Percentiles rank a stretch among this genome's conserved stretches.
phyloP scores from a whole-genome alignment of 2,888 invertebrate species.

The Chouioia cunea region DNA sequence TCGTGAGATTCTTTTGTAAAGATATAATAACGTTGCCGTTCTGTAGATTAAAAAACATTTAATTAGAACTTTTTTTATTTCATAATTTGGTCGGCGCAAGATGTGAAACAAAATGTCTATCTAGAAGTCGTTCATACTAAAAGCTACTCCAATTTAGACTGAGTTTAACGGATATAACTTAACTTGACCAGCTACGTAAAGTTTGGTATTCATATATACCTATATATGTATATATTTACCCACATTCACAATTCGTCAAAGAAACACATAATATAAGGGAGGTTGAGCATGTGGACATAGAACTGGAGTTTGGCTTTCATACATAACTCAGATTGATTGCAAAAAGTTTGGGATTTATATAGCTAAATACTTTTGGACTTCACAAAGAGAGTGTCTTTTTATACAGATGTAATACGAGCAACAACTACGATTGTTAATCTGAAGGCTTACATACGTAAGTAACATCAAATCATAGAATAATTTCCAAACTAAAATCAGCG shows the following conservation, averaged over 20 bases:
- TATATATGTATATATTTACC: too few species aligned
- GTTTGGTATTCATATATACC: slow-evolving; percentile 22
- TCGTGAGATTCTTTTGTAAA: too few species aligned
- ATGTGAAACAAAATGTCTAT: not conserved
- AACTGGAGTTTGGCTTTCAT: too few species aligned
- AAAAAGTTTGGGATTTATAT: too few species aligned
- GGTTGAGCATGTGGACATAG: not conserved
- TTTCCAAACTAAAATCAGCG: too few species aligned
- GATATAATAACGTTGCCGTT: not conserved
- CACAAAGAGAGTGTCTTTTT: too few species aligned
- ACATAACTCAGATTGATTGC: too few species aligned
- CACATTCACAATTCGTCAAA: slow-evolving; percentile 20
- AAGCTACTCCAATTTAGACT: slow-evolving; percentile 23
- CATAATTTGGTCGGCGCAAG: slow-evolving; percentile 6
- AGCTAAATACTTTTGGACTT: too few species aligned
- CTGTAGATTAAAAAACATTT: not conserved
- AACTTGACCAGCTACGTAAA: slow-evolving; percentile 7
- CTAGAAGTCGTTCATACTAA: slow-evolving; percentile 22
- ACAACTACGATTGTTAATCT: too few species aligned
- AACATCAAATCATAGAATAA: too few species aligned
- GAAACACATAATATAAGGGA: not conserved
- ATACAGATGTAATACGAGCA: too few species aligned
- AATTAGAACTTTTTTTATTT: slow-evolving; percentile 21
- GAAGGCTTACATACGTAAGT: too few species aligned
- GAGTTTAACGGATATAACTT: not conserved